Conservation (phyloP, 2,797 vertebrate genomes). For the Acanthopagrus latus region DNA sequence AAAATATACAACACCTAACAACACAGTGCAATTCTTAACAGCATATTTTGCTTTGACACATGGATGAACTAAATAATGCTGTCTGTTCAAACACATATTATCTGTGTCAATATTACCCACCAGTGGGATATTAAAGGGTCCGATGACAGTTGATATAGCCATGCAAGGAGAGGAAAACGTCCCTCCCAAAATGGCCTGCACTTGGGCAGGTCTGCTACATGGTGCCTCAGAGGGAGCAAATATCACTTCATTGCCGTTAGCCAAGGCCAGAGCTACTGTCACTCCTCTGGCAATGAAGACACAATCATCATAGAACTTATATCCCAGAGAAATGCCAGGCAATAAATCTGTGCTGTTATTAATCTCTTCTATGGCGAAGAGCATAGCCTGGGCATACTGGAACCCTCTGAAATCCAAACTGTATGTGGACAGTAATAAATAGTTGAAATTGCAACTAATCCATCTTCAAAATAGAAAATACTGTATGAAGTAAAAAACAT, state of each 20-base stretch:
- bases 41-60: too few relatives aligned
- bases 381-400: conserved; percentile 14
- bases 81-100: too few relatives aligned
- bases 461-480: too few relatives aligned
- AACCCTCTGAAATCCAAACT: conserved; percentile 20
- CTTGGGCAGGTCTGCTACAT: conserved; percentile 9
- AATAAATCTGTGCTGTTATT: conserved; percentile 13
- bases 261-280: not conserved
- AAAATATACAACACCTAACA: not conserved
- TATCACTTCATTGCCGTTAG: not conserved
- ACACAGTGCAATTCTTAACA: not conserved
- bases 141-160: conserved; percentile 9
- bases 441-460: too few relatives aligned
- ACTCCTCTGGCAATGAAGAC: not conserved
- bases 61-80: too few relatives aligned
- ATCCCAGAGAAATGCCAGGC: conserved; percentile 5
- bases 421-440: not conserved
- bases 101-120: not conserved
- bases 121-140: conserved; percentile 16
- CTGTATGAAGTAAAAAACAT: not conserved
- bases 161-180: not conserved
- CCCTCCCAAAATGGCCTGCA: not conserved
- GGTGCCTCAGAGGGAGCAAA: not conserved
- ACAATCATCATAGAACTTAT: conserved; percentile 2
- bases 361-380: conserved; percentile 17